Base-by-base conservation (phyloP, 2,888 invertebrate species). In the Pterostichus niger region DNA sequence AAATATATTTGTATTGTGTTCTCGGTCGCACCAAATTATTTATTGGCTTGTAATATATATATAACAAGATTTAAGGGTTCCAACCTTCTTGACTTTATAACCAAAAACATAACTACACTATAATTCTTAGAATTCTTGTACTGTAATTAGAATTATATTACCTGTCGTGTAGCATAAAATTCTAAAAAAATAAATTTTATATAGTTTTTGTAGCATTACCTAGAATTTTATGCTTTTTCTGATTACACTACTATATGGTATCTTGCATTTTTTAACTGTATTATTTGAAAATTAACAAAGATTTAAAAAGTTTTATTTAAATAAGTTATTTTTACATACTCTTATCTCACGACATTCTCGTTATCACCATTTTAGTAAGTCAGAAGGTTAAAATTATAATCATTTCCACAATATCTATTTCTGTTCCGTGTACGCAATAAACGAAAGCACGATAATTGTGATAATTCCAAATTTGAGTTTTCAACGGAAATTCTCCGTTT, bases 401-500 rank as follows among this genome's bases (percentile, higher is more conserved):
- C 49, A 9, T 49, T 49, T 49, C 13, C 49, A n/a, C 11, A 49
- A 40, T 40, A 9, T 49, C 49, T 49, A 11, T 49, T 49, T 49
- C 49, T 49, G 49, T 49, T 49, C 13, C 49, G 49, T 49, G 13
- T 49, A 44, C 7, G 49, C 5, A 6, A 49, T 49, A 49, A 49
- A 49, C 49, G 11, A 49, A n/a, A 49, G n/a, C 13, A n/a, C 49
- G 49, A 2, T 49, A 49, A 49, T 49, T 49, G 49, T 40, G 40
- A 40, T 40, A 40, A 40, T 40, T 40, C 6, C 5, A 40, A 49
- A 49, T 49, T 11, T 49, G 13, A 49, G 5, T 49, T 49, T 49
- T 64, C 10, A 35, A 64, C 64, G 35, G 64, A 64, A 64, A 64
- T 64, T 33, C 35, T 64, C 13, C n/a, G n/a, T 33, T 64, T 64